These are phyloP conservation scores for Proctacanthus coquilletti DNA, from an alignment of 1,140 invertebrate species.

Conservation along the genomic window DNA sequence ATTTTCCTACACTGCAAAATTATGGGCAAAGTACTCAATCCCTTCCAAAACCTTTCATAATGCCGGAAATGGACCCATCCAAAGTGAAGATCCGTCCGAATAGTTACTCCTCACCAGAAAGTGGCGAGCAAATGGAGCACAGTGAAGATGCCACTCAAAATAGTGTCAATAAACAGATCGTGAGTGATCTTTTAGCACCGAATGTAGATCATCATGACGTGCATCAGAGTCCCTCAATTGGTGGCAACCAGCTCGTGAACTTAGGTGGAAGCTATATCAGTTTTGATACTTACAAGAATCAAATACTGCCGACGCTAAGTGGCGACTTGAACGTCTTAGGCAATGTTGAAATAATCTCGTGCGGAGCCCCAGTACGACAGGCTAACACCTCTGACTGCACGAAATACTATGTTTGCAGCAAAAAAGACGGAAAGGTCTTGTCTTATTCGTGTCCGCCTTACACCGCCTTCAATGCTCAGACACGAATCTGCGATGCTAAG, in stretches of 20 bases:
- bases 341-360: conserved; percentile 30
- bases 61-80: conserved; percentile 14
- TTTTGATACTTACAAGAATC: conserved; percentile 22
- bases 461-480: conserved; percentile 33
- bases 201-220: conserved; percentile 2
- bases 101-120: conserved; percentile 14
- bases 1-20: neutral
- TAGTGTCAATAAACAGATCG: conserved; percentile 2
- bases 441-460: conserved; percentile 33
- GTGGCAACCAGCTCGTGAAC: conserved; percentile 13
- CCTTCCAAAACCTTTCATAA: neutral
- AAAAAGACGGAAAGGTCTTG: conserved; percentile 27
- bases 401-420: conserved; percentile 36
- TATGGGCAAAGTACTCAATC: neutral
- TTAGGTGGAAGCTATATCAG: conserved; percentile 27
- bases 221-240: conserved; percentile 7
- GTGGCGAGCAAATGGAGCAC: conserved; percentile 24
- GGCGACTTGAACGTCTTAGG: conserved; percentile 1
- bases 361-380: conserved; percentile 30
- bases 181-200: neutral
- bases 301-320: conserved; percentile 18
- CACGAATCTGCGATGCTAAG: conserved; percentile 30
- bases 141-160: conserved; percentile 11
- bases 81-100: conserved; percentile 23
- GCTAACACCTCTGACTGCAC: conserved; percentile 34